phyloP scores from a whole-genome alignment of 1,140 invertebrate genomes.

The Lamellibrachia luymesi region DNA sequence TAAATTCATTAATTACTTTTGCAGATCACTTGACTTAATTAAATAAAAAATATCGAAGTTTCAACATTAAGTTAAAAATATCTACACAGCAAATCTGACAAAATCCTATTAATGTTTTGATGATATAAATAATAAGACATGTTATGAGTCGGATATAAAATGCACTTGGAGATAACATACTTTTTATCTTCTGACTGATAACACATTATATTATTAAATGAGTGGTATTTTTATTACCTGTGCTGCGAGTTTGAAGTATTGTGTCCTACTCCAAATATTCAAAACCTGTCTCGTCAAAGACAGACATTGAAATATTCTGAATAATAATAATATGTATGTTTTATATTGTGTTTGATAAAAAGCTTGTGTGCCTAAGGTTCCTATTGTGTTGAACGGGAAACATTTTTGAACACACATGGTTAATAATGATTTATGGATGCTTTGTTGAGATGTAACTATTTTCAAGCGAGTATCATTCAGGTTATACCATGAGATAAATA shows the following conservation, averaged over 20 bases:
- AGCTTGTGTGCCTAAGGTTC: background rate
- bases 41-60: too few species aligned
- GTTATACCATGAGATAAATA: background rate
- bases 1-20: too few species aligned
- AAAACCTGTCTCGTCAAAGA: background rate
- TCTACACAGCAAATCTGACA: too few species aligned
- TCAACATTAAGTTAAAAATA: too few species aligned
- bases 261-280: background rate
- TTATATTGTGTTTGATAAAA: background rate
- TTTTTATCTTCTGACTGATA: too few species aligned
- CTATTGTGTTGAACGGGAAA: background rate
- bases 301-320: background rate
- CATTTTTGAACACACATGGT: background rate
- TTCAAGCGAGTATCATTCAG: background rate
- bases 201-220: background rate
- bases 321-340: background rate
- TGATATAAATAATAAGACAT: too few species aligned
- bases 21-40: too few species aligned
- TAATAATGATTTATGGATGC: background rate
- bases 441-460: background rate
- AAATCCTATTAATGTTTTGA: too few species aligned
- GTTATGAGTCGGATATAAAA: too few species aligned
- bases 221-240: background rate
- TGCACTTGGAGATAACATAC: too few species aligned
- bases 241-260: background rate